These are phyloP conservation scores for Pollachius pollachius DNA, from an alignment of 2,113 vertebrate genomes.

Conservation along the genomic window DNA sequence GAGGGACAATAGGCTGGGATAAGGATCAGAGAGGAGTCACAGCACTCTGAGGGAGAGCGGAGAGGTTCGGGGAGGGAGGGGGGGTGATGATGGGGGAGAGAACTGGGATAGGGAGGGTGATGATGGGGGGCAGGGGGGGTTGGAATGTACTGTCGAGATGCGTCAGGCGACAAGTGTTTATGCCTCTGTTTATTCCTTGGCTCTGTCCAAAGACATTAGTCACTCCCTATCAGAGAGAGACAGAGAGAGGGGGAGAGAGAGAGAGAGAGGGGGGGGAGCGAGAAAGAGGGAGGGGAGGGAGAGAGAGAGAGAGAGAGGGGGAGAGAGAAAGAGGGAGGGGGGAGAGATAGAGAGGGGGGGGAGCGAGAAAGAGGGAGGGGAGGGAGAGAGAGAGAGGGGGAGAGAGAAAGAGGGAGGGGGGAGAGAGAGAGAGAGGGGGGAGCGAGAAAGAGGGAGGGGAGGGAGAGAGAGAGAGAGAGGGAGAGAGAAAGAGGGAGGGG, in stretches of 20 bases:
- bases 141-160: slow-evolving; percentile 44
- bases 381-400: not conserved
- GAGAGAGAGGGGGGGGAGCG: not conserved
- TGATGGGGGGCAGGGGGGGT: slow-evolving; percentile 21
- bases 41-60: slow-evolving; percentile 51
- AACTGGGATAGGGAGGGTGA: not conserved
- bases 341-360: no score
- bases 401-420: not conserved
- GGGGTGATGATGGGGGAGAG: not conserved
- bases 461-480: no score
- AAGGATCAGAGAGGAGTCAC: slow-evolving; percentile 71
- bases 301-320: no score
- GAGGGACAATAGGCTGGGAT: slow-evolving; percentile 60
- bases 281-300: not conserved
- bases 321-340: no score
- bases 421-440: not conserved
- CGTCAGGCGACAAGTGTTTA: slow-evolving; percentile 38
- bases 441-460: not conserved
- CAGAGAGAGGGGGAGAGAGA: slow-evolving; percentile 13
- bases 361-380: not conserved
- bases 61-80: slow-evolving; percentile 35
- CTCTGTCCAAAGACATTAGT: slow-evolving; percentile 58
- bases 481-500: no score
- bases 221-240: slow-evolving; percentile 36
- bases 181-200: slow-evolving; percentile 43